Evolutionary conservation across 1,140 invertebrate species (phyloP), one percentile per base, ranked within the genome.

Genomic region (Achroia grisella): DNA sequence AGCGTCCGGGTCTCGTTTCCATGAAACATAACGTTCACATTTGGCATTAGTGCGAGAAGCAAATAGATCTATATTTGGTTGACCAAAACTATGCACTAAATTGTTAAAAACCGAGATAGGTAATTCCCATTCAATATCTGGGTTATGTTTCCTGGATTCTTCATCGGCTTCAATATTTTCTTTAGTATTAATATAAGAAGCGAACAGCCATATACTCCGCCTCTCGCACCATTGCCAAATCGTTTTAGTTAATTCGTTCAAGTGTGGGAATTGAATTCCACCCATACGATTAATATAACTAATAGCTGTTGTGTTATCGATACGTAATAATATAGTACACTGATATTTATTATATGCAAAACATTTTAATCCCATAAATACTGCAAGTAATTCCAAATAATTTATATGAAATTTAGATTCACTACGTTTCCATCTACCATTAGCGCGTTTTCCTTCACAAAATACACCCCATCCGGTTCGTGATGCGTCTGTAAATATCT

Each of bases 401-500:
- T 44, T 44, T 10, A 44, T 44, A 15, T 44, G 42, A 1, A 28
- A 10, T 1, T 2, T 5, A 2, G 4, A 2, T 23, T 44, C 42
- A 9, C 8, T 3, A 8, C 12, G 12, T 28, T 17, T 29, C 42
- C 42, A 44, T 10, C 4, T 4, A 1, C 42, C 42, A 10, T 23
- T 44, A n/a, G 33, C 41, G 0, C 31, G 23, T 3, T 27, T 11
- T 8, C n/a, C n/a, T 0, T n/a, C 4, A 23, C 41, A 34, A 5
- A 32, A 10, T 12, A 32, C 41, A 1, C 41, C 41, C 41, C 31
- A 44, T 14, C 41, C 41, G 15, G 14, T 35, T 10, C 17, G 28
- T 44, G 41, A 44, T 14, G 41, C 41, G 32, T 34, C 41, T 27
- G 31, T 23, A 12, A 34, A 44, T 23, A 44, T 44, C 27, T 44